A percentile compares a stretch with the other conserved stretches of the same genome.
phyloP scores from a whole-genome alignment of 2,113 vertebrate species.

The Quiscalus mexicanus region DNA sequence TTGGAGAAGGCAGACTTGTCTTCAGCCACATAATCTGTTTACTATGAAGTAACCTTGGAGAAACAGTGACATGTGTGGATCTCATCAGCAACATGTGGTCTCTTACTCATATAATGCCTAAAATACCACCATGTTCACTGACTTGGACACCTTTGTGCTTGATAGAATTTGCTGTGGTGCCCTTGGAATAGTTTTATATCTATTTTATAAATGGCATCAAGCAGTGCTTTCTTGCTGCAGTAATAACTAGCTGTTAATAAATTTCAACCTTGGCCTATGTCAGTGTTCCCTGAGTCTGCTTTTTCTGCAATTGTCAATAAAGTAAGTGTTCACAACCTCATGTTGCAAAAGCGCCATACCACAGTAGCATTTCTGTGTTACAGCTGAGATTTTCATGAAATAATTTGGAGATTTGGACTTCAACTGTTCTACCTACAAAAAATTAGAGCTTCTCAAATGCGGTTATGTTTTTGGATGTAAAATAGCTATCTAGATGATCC shows the following conservation, averaged over 20 bases:
- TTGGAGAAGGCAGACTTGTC: not conserved
- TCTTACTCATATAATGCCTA: not conserved
- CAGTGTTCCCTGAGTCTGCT: not conserved
- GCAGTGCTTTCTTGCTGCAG: not conserved
- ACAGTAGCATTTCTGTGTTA: not conserved
- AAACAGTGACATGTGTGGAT: not conserved
- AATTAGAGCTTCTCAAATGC: not conserved
- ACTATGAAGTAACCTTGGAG: not conserved
- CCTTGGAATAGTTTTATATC: not conserved
- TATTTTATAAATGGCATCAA: not conserved
- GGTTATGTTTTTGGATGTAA: not conserved
- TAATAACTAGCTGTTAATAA: not conserved
- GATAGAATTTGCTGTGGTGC: not conserved
- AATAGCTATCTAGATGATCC: not conserved
- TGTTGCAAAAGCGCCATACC: not conserved
- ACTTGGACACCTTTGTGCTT: not conserved
- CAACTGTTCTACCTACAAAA: not conserved
- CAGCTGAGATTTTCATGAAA: not conserved
- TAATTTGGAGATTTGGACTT: not conserved
- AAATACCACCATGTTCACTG: not conserved
- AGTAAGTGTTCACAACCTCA: constrained; percentile 22
- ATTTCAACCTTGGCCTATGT: not conserved
- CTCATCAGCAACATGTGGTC: not conserved
- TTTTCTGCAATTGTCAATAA: not conserved
- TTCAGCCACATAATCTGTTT: not conserved